Percentiles rank a stretch among this genome's conserved stretches.
phyloP scores from a whole-genome alignment of 2,888 invertebrate genomes.

The Mythimna ferrago region DNA sequence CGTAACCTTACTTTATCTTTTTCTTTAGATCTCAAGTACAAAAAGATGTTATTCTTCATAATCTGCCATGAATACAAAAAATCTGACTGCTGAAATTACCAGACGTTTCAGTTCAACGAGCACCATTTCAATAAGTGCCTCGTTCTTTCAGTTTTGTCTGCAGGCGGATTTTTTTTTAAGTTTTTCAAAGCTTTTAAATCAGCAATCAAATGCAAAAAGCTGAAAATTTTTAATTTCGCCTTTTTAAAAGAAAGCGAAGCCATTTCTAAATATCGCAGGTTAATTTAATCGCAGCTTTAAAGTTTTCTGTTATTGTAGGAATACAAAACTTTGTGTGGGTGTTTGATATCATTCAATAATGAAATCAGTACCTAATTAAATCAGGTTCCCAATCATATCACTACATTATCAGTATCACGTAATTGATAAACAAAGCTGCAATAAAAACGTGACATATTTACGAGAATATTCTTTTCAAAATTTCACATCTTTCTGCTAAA shows the following conservation, averaged over 20 bases:
- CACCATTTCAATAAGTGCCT: constrained; percentile 43
- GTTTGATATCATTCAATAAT: neutral
- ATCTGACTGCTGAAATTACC: constrained; percentile 44
- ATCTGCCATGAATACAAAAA: constrained; percentile 31
- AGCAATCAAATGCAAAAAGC: constrained; percentile 36
- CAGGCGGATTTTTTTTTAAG: neutral
- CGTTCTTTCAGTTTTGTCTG: constrained; percentile 17
- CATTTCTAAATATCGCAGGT: neutral
- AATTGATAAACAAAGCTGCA: constrained; percentile 11
- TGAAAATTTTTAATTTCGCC: neutral
- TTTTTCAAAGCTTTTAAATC: constrained; percentile 10
- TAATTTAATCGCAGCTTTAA: neutral
- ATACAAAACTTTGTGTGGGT: neutral
- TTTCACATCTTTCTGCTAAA: constrained; percentile 31
- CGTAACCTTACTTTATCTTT: neutral
- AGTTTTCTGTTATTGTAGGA: neutral
- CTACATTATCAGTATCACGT: neutral
- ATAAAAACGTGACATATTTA: constrained; percentile 1
- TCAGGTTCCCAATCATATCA: neutral
- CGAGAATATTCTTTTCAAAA: neutral
- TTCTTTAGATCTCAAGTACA: constrained; percentile 6
- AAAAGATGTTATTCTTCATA: constrained; percentile 25
- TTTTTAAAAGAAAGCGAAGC: neutral
- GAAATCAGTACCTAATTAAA: neutral
- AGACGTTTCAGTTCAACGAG: constrained; percentile 57